Evolutionary conservation across 2,888 invertebrate species (phyloP), one percentile per base, ranked within the genome.

Genomic region (Agriopis leucophaearia): DNA sequence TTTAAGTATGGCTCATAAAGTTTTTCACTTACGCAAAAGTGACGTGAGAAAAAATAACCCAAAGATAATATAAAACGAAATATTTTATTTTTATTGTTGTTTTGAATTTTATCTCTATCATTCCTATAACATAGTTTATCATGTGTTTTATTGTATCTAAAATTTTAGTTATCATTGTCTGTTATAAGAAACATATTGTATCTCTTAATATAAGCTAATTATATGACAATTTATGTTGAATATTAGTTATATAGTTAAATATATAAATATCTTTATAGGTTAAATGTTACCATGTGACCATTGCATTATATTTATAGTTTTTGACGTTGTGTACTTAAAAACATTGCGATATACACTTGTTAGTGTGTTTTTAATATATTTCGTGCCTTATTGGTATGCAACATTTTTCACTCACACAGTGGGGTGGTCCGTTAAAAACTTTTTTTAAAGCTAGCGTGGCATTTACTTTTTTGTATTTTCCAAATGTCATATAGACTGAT

Each of bases 41-140:
- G 42, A 50, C 13, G 35, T 36, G 16, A 55, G 18, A 55, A 42
- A 55, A 8, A 42, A 42, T 60, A 59, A 67, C 56, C 76, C 81
- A 81, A 81, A 83, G 80, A 79, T 78, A 51, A 35, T 48, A 51
- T 38, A 18, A 66, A 67, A 63, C 27, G 57, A 69, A 64, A 52
- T 55, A 56, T 66, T 50, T 57, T 69, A 50, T 67, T 54, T 64
- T 55, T 68, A 69, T 57, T 57, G 64, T 72, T 71, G 51, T 70
- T 52, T 66, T 44, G 36, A 18, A 61, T 62, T 57, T 54, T 65
- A 64, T 61, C 80, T 80, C 70, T 79, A 84, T 85, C 89, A 90
- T 89, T 89, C 89, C 89, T 87, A 78, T 88, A 86, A 27, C 87
- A 78, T 88, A 86, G 79, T 80, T 77, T 81, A 79, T 76, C 78